phyloP scores from a whole-genome alignment of 1,140 invertebrate genomes.

The Leptopilina clavipes region DNA sequence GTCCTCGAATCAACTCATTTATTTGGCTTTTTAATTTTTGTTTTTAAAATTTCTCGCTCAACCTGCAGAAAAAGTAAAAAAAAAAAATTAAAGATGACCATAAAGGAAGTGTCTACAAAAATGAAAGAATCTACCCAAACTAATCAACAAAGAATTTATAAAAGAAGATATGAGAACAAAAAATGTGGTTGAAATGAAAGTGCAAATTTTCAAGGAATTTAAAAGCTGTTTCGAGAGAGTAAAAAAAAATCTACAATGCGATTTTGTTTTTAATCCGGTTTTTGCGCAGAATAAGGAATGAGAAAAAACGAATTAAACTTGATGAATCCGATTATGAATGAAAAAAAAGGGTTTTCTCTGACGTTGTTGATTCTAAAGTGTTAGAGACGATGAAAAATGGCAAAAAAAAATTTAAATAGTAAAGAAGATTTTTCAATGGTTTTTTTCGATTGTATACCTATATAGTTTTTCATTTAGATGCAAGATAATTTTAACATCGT shows the following conservation, averaged over 20 bases:
- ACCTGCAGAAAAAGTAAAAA: background rate
- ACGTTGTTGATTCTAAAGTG: background rate
- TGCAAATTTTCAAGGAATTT: conserved; percentile 26
- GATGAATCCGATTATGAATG: background rate
- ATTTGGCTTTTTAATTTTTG: conserved; percentile 44
- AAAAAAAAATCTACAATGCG: background rate
- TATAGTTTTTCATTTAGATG: too few species aligned
- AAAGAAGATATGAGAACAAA: background rate
- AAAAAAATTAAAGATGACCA: too few species aligned
- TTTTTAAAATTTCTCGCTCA: conserved; percentile 45
- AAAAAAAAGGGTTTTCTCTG: background rate
- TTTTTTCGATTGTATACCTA: too few species aligned
- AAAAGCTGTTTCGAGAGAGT: conserved; percentile 3
- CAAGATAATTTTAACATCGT: too few species aligned
- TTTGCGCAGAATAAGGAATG: background rate
- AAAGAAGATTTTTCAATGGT: too few species aligned
- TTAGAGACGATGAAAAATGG: conserved; percentile 9
- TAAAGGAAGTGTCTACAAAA: background rate
- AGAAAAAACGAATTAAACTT: conserved; percentile 4
- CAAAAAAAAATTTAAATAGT: background rate
- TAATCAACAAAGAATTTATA: background rate
- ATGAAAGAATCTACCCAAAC: background rate
- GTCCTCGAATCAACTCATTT: conserved; percentile 51
- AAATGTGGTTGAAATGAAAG: conserved; percentile 21
- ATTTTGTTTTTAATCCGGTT: background rate